Percentiles rank a stretch among this genome's conserved stretches.
Evolutionary conservation across 2,113 vertebrate species (phyloP).

Genomic region (Ramphastos sulfuratus): DNA sequence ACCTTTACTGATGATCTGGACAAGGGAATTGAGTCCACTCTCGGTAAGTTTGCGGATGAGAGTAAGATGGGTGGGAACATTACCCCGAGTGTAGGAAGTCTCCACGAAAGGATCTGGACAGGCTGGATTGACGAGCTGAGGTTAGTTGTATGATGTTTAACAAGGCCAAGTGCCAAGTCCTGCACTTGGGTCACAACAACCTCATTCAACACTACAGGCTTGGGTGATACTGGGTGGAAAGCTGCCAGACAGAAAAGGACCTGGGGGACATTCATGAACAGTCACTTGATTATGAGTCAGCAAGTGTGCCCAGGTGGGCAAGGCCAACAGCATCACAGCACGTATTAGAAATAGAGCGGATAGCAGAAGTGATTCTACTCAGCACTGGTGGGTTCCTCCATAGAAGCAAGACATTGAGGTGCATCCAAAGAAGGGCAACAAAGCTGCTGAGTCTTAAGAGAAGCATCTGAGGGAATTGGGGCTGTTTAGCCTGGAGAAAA

Average conservation of each 20-base stretch:
- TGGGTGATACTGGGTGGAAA: not conserved
- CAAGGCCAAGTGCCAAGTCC: not conserved
- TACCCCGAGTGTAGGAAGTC: not conserved
- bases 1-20: not conserved
- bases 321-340: not conserved
- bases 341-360: not conserved
- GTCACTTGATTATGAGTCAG: not conserved
- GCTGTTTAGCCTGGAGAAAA: not conserved
- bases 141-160: not conserved
- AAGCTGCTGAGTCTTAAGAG: too few relatives aligned
- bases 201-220: too few relatives aligned
- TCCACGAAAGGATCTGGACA: not conserved
- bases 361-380: not conserved
- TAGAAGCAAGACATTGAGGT: not conserved
- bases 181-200: not conserved
- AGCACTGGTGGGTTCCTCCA: not conserved
- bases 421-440: not conserved
- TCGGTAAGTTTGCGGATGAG: not conserved
- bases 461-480: too few relatives aligned
- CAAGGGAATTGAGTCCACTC: rapidly evolving
- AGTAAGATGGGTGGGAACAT: not conserved
- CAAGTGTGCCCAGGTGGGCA: not conserved
- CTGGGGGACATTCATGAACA: too few relatives aligned
- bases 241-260: rapidly evolving
- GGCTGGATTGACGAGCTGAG: not conserved